A percentile compares a stretch with the other conserved stretches of the same genome.
Conservation (phyloP, 2,113 vertebrate genomes). For the Neolamprologus brichardi region DNA sequence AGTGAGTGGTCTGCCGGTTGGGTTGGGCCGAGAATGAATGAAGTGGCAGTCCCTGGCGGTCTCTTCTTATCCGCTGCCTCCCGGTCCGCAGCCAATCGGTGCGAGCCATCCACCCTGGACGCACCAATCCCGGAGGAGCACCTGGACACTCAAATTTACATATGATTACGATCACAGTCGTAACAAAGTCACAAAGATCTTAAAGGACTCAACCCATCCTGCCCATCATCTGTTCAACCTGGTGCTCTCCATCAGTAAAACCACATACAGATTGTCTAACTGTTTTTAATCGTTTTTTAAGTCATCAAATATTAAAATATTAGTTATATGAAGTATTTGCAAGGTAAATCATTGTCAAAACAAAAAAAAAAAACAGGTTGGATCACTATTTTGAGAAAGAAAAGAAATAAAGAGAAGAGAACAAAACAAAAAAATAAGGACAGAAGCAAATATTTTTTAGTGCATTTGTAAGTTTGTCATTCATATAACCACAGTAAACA, state of each 20-base stretch:
- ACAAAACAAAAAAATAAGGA: not conserved
- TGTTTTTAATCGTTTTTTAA: not conserved
- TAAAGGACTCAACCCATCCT: not conserved
- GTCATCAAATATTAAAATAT: not conserved
- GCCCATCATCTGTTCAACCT: not conserved
- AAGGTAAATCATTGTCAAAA: accelerated
- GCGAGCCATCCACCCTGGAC: too few species aligned
- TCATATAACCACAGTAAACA: not conserved
- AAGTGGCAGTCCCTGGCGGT: too few species aligned
- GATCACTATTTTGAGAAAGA: not conserved
- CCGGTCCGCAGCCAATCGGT: too few species aligned
- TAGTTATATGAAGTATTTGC: not conserved
- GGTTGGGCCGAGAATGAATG: too few species aligned
- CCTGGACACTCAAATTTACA: too few species aligned
- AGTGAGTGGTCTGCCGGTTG: too few species aligned
- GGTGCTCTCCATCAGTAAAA: not conserved
- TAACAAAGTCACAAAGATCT: not conserved
- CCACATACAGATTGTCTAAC: not conserved
- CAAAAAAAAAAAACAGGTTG: not conserved
- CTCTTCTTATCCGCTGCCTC: too few species aligned
- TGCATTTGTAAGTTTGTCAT: not conserved
- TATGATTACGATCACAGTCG: too few species aligned
- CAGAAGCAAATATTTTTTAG: accelerated
- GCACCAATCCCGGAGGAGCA: too few species aligned
- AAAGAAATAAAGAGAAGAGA: not conserved